Evolutionary conservation across 2,888 invertebrate genomes (phyloP), one percentile per base, ranked within the genome.

Genomic region (Blastobasis lacticolella): DNA sequence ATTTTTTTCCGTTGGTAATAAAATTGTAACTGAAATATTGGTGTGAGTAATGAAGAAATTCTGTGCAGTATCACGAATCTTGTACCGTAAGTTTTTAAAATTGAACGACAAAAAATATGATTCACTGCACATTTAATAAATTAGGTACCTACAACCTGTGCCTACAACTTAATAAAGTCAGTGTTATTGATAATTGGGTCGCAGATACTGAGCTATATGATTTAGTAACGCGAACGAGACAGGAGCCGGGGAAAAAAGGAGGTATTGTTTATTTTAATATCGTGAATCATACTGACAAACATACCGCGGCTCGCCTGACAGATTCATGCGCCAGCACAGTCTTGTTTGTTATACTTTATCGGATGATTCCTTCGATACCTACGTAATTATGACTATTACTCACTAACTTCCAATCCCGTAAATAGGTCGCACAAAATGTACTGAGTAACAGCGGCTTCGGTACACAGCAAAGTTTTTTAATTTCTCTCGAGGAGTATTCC

Each of bases 181-280:
- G 23, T 23, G 23, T 23, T 23, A 23, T 23, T 37, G 37, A 57
- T 64, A 67, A 64, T 64, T 63, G 60, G 53, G 55, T 48, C 54
- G 52, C 58, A 54, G 57, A 56, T 56, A 57, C 61, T 58, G 61
- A 54, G 55, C 52, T 52, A 42, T 37, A 50, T 50, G 53, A 53
- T 53, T 50, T 48, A 53, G 36, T 49, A 46, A 10, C 10, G 8
- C 23, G 23, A 23, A 23, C 23, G 2, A 23, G 60, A 59, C 65
- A 60, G 61, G 60, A 64, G 60, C 59, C 66, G 59, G 62, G 60
- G 67, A 71, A 76, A 75, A 72, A 75, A 59, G 69, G 66, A 59
- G 62, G 60, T 62, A 57, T 54, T 54, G 68, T 75, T 75, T 81
- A 82, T 81, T 83, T 80, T 73, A 56, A 81, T 73, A 65, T 64